Percentiles rank a stretch among this genome's conserved stretches.
Evolutionary conservation across 2,113 vertebrate species (phyloP).

Genomic region (Rhinichthys klamathensis): DNA sequence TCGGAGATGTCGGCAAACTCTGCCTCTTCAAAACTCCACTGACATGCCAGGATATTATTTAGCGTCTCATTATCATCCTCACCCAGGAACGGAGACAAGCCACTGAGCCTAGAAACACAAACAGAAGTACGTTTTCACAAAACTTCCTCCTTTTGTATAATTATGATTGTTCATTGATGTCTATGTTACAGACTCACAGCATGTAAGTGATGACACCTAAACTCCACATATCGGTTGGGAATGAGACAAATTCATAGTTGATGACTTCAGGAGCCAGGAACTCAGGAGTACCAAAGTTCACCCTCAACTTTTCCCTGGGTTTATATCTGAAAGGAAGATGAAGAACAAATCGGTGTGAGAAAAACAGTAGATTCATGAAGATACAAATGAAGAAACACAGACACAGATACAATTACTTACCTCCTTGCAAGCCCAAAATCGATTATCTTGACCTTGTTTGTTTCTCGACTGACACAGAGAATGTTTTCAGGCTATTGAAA

Average conservation of each 20-base stretch:
- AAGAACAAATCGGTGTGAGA: constrained; percentile 12
- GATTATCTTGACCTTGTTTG: constrained; percentile 97
- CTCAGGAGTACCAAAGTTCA: constrained; percentile 97
- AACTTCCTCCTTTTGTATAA: not conserved
- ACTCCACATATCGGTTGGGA: constrained; percentile 98
- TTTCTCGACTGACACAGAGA: constrained; percentile 90
- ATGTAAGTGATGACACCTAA: constrained; percentile 96
- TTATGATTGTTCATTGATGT: not conserved
- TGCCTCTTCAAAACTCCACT: constrained; percentile 92
- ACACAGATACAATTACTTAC: constrained; percentile 68
- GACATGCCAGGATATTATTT: constrained; percentile 92
- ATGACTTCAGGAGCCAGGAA: constrained; percentile 97
- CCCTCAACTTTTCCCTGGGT: constrained; percentile 92
- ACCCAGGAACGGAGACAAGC: constrained; percentile 94
- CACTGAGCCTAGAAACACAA: constrained; percentile 81
- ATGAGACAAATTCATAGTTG: constrained; percentile 97
- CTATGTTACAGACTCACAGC: constrained; percentile 82
- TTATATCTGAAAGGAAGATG: constrained; percentile 82
- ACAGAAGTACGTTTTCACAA: not conserved
- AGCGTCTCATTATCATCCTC: constrained; percentile 94
- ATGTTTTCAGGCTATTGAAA: constrained; percentile 93
- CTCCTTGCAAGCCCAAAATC: constrained; percentile 98
- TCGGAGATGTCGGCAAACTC: constrained; percentile 89
- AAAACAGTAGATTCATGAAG: not conserved
- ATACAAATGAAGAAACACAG: not conserved